Percentiles rank a stretch among this genome's conserved stretches.
Evolutionary conservation across 2,888 invertebrate genomes (phyloP).

Genomic region (Parnassius mnemosyne): DNA sequence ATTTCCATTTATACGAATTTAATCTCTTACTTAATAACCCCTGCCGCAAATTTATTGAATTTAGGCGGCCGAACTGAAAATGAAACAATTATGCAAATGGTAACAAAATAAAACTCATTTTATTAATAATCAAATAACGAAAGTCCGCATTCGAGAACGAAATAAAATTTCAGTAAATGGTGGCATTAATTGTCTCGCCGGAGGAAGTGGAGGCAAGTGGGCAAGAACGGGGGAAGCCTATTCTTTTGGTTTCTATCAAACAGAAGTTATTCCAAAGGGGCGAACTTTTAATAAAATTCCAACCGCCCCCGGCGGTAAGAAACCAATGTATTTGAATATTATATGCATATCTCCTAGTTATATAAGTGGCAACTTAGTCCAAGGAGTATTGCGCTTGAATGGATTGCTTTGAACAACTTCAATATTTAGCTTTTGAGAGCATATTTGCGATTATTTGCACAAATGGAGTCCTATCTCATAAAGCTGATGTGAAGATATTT

Average conservation of each 20-base stretch:
- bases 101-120: conserved; percentile 77
- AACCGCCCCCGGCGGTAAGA: conserved; percentile 66
- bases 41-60: conserved; percentile 59
- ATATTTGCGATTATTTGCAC: conserved; percentile 43
- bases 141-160: conserved; percentile 69
- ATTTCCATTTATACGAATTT: conserved; percentile 49
- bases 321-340: conserved; percentile 60
- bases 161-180: conserved; percentile 75
- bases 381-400: conserved; percentile 50
- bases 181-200: conserved; percentile 67
- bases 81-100: conserved; percentile 77
- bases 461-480: conserved; percentile 36
- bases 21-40: conserved; percentile 67
- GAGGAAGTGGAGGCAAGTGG: conserved; percentile 36
- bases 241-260: conserved; percentile 69
- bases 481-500: conserved; percentile 27
- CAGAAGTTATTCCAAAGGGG: conserved; percentile 75
- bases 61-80: conserved; percentile 63
- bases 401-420: conserved; percentile 52
- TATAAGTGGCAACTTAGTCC: conserved; percentile 53
- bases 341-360: conserved; percentile 59
- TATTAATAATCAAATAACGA: conserved; percentile 77
- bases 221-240: conserved; percentile 34
- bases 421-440: conserved; percentile 49
- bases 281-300: conserved; percentile 78